Evolutionary conservation across 2,888 invertebrate species (phyloP), one percentile per base, ranked within the genome.

Genomic region (Orgyia antiqua): DNA sequence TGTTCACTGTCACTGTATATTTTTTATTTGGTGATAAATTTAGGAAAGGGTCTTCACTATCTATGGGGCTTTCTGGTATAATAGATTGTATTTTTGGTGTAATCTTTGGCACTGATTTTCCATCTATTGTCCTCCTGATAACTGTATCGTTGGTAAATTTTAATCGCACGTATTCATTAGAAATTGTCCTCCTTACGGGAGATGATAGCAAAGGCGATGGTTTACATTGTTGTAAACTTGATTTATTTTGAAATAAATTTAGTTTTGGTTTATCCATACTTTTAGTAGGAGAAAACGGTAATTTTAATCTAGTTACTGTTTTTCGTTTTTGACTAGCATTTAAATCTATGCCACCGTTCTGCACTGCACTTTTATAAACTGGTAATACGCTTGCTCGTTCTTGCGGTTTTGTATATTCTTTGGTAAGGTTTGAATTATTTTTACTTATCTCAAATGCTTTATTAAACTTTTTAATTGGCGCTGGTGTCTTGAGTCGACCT

Each of bases 21-120:
- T 87, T 87, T 69, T 87, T 87, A 49, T 87, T 87, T 2, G 87
- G 87, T 43, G 86, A 87, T 39, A 87, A 60, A 45, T 86, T 84
- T 26, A 83, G 42, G 47, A 83, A 84, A 1, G 84, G 86, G 50
- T 84, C 86, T 56, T 87, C 86, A 31, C 60, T 77, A 35, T 87
- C 87, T 21, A 86, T 68, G 2, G 87, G 87, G 42, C 87, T 87
- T 51, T 86, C 86, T 1, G 87, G 87, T 58, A 87, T 86, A 42
- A 84, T 87, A 5, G 87, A 87, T 39, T 87, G 87, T 36, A 87
- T 82, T 57, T 83, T 86, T 19, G 86, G 86, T 25, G 82, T 78
- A 32, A 86, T 86, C 54, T 87, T 83, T 51, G 77, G 82, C 39
- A 80, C 63, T 9, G 79, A 79, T 62, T 76, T 86, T 1, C 83